Conservation (phyloP, 2,797 vertebrate species). For the Kryptolebias ocellatus region DNA sequence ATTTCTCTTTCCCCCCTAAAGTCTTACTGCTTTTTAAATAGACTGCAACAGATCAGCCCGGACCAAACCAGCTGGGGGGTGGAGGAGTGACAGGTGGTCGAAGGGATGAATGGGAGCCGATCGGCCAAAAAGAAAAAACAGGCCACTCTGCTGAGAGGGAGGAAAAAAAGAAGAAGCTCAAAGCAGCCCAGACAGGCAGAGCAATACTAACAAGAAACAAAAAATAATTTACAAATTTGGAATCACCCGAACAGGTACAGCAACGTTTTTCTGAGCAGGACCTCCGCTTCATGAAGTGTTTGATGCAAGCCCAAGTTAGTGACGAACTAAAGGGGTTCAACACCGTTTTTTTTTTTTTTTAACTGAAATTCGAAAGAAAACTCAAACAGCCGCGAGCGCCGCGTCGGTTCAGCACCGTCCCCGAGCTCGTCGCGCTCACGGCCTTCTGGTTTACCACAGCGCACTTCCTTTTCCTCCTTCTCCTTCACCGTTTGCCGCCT, state of each 20-base stretch:
- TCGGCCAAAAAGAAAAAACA: slow-evolving; percentile 55
- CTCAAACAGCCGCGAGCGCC: slow-evolving; percentile 13
- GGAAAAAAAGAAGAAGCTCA: slow-evolving; percentile 37
- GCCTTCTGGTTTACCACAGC: slow-evolving; percentile 23
- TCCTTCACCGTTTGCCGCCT: neutral
- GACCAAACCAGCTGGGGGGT: slow-evolving; percentile 46
- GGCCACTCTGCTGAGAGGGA: slow-evolving; percentile 43
- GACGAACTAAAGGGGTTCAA: neutral
- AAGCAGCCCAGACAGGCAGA: slow-evolving; percentile 37
- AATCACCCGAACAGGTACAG: slow-evolving; percentile 4
- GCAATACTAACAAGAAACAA: neutral
- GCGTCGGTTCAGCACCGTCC: slow-evolving; percentile 49
- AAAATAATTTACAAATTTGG: neutral
- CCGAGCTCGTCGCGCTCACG: slow-evolving; percentile 21
- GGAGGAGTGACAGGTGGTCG: slow-evolving; percentile 60
- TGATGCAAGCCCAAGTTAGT: too few relatives aligned
- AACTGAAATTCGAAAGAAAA: neutral
- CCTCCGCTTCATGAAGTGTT: too few relatives aligned
- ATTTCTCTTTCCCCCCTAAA: too few relatives aligned
- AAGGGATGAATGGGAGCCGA: slow-evolving; percentile 63
- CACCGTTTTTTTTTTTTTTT: neutral
- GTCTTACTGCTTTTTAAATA: slow-evolving; percentile 16
- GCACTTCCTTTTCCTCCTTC: slow-evolving; percentile 44
- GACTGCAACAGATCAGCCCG: slow-evolving; percentile 30
- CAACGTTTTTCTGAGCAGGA: slow-evolving; percentile 18